Evolutionary conservation across 2,797 vertebrate species (phyloP).

Genomic region (Scolopax bukidnonensis): DNA sequence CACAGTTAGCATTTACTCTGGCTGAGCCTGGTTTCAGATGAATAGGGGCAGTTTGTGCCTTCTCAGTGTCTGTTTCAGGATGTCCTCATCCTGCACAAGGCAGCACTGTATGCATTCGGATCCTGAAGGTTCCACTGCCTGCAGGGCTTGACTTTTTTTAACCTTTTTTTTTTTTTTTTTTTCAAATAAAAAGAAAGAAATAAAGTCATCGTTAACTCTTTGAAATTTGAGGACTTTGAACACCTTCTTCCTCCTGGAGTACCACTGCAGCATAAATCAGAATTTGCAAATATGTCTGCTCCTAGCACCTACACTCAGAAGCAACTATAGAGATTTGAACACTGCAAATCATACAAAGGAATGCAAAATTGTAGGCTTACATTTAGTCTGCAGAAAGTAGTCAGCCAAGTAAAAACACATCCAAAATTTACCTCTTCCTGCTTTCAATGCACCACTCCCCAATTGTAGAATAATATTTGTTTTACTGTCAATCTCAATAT

Average conservation of each 20-base stretch:
- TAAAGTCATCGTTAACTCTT: neutral
- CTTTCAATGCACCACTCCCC: neutral
- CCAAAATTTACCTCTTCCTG: neutral
- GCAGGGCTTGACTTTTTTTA: neutral
- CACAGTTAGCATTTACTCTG: neutral
- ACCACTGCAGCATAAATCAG: neutral
- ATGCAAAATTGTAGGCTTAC: neutral
- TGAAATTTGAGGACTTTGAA: neutral
- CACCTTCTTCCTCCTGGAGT: neutral
- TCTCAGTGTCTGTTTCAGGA: slow-evolving; percentile 3
- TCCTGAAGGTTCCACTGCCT: neutral
- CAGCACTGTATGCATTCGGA: neutral
- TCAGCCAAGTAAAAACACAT: neutral
- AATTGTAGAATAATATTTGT: neutral
- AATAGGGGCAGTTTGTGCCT: slow-evolving; percentile 50
- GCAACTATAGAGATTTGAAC: neutral
- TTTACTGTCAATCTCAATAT: neutral
- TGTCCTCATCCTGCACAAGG: slow-evolving; percentile 40
- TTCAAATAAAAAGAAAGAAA: neutral
- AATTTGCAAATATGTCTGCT: neutral
- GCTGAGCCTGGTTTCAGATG: slow-evolving; percentile 29
- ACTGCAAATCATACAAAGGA: neutral
- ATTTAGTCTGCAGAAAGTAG: neutral
- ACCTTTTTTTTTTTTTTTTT: neutral
- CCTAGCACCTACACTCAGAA: neutral